Evolutionary conservation across 2,888 invertebrate species (phyloP), one percentile per base, ranked within the genome.

Genomic region (Steinernema hermaphroditum): DNA sequence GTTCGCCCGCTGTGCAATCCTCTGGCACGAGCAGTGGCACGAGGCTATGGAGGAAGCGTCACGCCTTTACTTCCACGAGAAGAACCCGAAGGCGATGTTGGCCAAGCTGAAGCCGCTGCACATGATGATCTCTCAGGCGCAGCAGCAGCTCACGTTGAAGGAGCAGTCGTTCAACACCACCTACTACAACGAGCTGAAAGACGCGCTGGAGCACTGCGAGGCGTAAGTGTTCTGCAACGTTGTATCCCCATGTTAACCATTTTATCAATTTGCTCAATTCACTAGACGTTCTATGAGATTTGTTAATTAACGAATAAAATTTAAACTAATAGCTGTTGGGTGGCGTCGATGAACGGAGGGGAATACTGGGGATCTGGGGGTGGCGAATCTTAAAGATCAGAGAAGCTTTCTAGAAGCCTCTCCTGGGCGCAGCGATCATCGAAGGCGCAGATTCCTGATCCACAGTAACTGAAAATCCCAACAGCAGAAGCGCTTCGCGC

Each of bases 1-100:
- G 88, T 89, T 98, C 69, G 97, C 98, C 74, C 90, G 85, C 71
- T 85, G 85, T 68, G 97, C 98, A 0, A 99, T 99, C 79, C 89
- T 99, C 22, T 99, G 98, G 98, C 97, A 98, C 86, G 98, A 98
- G 73, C 92, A 96, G 85, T 99, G 98, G 98, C 95, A 97, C 86
- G 98, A 98, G 87, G 97, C 96, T 0, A 88, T 98, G 24, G 89
- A 89, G 80, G 84, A 86, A 44, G 86, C 86, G 24, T 82, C 82
- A 57, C 76, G 81, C 9, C 77, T 97, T 12, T 98, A 95, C 88
- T 98, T 97, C 87, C 96, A 95, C 1, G 98, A 98, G 87, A 91
- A 92, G 75, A 96, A 98, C 87, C 93, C 95, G 0, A 92, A 93
- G 76, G 96, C 94, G 8, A 98, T 99, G 98, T 92, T 98, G 86